Conservation (phyloP, 2,797 vertebrate species). For the Gorsachius magnificus region DNA sequence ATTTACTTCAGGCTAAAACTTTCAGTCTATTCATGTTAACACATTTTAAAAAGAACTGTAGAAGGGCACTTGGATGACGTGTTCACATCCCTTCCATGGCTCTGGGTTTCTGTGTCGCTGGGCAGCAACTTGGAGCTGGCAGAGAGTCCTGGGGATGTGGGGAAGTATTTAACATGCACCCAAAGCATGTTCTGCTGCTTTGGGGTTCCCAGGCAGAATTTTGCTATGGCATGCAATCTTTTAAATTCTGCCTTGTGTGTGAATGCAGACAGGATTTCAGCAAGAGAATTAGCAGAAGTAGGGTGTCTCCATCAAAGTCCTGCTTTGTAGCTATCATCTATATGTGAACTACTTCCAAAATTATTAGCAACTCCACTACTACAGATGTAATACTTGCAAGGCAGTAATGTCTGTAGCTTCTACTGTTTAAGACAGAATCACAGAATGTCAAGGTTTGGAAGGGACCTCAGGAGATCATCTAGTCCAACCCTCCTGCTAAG, state of each 20-base stretch:
- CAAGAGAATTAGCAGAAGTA: neutral
- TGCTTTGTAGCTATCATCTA: neutral
- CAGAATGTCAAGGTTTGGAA: too few species aligned
- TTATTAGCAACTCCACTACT: neutral
- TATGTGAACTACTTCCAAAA: neutral
- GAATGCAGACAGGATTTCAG: neutral
- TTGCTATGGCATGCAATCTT: neutral
- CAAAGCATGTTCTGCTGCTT: neutral
- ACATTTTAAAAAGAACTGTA: neutral
- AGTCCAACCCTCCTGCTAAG: too few species aligned
- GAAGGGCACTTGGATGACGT: neutral
- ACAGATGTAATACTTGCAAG: neutral
- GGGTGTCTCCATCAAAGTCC: neutral
- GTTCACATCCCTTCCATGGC: neutral
- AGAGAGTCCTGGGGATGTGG: neutral
- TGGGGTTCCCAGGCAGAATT: neutral
- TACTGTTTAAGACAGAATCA: neutral
- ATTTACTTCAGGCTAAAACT: slow-evolving; percentile 25
- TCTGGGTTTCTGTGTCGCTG: neutral
- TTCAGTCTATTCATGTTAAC: neutral
- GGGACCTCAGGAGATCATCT: too few species aligned
- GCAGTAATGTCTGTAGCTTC: neutral
- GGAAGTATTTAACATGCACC: neutral
- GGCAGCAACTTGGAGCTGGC: neutral
- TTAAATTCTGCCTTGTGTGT: neutral